Evolutionary conservation across 2,888 invertebrate genomes (phyloP), one percentile per base, ranked within the genome.

Genomic region (Deilephila porcellus): DNA sequence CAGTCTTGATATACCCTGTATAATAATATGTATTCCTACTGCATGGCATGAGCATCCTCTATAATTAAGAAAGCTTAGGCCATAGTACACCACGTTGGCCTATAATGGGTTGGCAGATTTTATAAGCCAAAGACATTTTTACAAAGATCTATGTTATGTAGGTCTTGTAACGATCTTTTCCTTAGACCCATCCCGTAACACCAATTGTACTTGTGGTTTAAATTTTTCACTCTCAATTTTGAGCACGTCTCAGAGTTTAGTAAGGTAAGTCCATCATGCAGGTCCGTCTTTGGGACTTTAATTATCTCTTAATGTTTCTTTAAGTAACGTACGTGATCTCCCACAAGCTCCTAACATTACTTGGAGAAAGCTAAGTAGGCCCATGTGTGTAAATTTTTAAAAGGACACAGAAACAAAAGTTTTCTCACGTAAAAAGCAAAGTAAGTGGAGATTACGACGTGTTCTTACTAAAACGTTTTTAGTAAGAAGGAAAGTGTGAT

Each of bases 371-470:
- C 37, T 45, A 64, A 64, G 64, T 64, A 64, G 64, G 19, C 67
- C 45, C 67, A 67, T 67, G 67, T 52, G 52, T 67, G 25, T 67
- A 25, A 67, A 67, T 67, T 67, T 45, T 67, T 67, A 52, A 67
- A 52, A 45, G 20, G 20, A 67, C 52, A 67, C 45, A 67, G 67
- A 67, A 67, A 67, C 67, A 67, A 67, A 67, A 67, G 67, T 67
- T 67, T 67, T 67, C 64, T 52, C 17, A 52, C 25, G 45, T 25
- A 67, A 52, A 52, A 52, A 45, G 25, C 45, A 25, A 67, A 45
- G 67, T 52, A 34, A 29, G 60, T 60, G 11, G 17, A 60, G 14
- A 29, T 60, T 29, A 29, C 29, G 17, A 25, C 45, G 60, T 14
- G 29, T 17, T 11, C 1, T 25, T 14, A 29, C 37, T 45, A 64